phyloP scores from a whole-genome alignment of 2,113 vertebrate species.

The Neomonachus schauinslandi region DNA sequence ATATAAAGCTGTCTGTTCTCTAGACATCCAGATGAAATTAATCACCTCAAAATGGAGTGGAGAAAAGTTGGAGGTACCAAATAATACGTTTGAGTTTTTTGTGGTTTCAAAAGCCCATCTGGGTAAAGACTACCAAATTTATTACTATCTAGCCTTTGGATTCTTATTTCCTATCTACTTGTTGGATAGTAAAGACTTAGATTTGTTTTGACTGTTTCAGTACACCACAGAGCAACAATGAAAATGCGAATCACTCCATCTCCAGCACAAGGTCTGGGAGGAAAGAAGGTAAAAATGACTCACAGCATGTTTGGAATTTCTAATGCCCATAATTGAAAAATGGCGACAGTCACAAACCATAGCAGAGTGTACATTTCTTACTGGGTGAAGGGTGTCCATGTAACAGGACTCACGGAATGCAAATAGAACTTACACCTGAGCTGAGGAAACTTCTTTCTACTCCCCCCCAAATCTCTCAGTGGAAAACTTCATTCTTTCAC shows the following conservation, averaged over 20 bases:
- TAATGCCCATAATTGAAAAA: neutral
- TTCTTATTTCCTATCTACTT: constrained; percentile 71
- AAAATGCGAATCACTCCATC: neutral
- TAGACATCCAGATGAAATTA: constrained; percentile 17
- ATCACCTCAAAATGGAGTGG: constrained; percentile 30
- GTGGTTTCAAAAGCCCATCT: neutral
- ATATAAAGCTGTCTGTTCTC: neutral
- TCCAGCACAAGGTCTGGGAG: neutral
- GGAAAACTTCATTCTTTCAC: neutral
- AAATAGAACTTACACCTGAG: constrained; percentile 62
- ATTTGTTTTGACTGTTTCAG: constrained; percentile 60
- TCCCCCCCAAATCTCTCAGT: neutral
- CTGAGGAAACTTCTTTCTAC: constrained; percentile 50
- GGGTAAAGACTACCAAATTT: neutral
- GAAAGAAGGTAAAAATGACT: neutral
- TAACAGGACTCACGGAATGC: constrained; percentile 11
- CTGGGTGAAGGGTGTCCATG: neutral
- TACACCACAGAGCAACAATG: constrained; percentile 40
- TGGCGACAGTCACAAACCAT: neutral
- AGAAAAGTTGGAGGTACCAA: neutral
- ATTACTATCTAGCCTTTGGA: neutral
- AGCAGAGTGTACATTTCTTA: neutral
- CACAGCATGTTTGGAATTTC: constrained; percentile 1
- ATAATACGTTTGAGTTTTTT: neutral
- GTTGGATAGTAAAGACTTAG: constrained; percentile 58